These are phyloP conservation scores for Tipula helvola DNA, from an alignment of 2,888 invertebrate species.

Conservation along the genomic window DNA sequence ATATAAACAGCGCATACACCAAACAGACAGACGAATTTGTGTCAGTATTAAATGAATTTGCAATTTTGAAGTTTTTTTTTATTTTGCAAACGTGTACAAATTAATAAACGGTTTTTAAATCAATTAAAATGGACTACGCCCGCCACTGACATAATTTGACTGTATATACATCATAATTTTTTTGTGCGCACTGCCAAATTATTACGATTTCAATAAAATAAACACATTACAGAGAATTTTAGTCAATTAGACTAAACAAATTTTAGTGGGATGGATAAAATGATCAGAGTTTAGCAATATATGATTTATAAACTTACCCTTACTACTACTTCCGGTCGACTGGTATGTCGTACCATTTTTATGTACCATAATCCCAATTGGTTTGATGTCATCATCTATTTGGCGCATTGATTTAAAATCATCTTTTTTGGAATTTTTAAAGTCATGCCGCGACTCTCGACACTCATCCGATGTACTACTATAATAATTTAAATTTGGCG, in stretches of 20 bases:
- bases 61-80: background rate
- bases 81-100: background rate
- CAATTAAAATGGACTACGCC: background rate
- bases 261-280: background rate
- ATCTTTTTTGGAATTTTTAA: conserved; percentile 5
- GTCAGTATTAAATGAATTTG: background rate
- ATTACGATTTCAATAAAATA: background rate
- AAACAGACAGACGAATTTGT: background rate
- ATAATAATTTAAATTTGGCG: conserved; percentile 43
- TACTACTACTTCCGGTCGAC: background rate
- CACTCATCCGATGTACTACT: background rate
- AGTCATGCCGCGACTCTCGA: background rate
- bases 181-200: background rate
- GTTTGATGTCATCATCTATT: background rate
- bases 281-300: too few relatives aligned
- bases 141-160: background rate
- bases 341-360: background rate
- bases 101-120: background rate
- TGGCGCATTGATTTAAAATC: conserved; percentile 21
- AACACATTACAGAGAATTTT: background rate
- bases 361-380: conserved; percentile 6
- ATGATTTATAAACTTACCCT: background rate
- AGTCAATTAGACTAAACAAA: background rate
- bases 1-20: background rate
- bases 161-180: background rate